Evolutionary conservation across 2,797 vertebrate species (phyloP).

Genomic region (Podarcis siculus): DNA sequence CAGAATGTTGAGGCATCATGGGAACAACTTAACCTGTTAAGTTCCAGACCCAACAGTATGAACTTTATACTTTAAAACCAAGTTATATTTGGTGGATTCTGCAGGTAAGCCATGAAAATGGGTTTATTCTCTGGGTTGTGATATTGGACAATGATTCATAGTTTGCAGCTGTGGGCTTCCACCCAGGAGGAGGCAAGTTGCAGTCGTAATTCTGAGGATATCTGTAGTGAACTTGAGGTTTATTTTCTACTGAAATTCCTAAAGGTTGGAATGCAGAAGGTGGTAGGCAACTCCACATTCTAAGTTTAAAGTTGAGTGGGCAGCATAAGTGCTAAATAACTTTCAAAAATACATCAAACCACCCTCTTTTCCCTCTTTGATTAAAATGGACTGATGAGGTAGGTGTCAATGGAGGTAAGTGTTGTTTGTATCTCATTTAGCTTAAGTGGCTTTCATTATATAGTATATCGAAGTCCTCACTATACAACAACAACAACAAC

Average conservation of each 20-base stretch:
- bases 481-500: too few relatives aligned
- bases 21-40: too few relatives aligned
- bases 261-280: background rate
- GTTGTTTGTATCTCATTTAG: background rate
- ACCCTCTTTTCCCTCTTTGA: background rate
- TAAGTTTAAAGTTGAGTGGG: background rate
- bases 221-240: background rate
- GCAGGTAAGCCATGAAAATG: background rate
- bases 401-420: background rate
- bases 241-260: background rate
- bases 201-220: background rate
- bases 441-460: background rate
- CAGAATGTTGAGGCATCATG: too few relatives aligned
- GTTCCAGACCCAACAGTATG: too few relatives aligned
- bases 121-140: background rate
- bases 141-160: background rate
- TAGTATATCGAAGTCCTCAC: too few relatives aligned
- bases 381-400: background rate
- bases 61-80: background rate
- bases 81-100: background rate
- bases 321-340: background rate
- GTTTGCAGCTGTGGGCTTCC: background rate
- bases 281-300: background rate
- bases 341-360: background rate
- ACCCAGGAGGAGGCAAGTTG: background rate